phyloP scores from a whole-genome alignment of 1,140 invertebrate species.

The Catajapyx aquilonaris region DNA sequence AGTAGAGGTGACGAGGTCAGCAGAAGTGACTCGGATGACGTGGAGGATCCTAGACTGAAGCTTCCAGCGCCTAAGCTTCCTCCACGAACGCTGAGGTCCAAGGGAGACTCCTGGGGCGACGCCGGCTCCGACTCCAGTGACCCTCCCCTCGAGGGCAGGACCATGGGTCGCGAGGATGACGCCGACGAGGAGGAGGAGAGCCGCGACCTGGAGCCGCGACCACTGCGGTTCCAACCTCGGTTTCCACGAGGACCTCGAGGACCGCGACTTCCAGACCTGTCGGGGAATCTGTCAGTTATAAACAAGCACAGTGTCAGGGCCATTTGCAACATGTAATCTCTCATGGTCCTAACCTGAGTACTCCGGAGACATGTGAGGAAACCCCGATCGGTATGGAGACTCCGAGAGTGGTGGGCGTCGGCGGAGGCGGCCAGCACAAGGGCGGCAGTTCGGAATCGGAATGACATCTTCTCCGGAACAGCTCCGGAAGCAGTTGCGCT shows the following conservation, averaged over 20 bases:
- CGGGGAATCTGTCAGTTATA: conserved; percentile 10
- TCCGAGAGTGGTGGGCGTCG: conserved; percentile 11
- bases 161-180: conserved; percentile 18
- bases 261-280: conserved; percentile 10
- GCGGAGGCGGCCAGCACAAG: conserved; percentile 21
- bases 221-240: conserved; percentile 1
- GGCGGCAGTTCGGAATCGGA: conserved; percentile 44
- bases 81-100: conserved; percentile 60
- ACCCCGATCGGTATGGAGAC: too few species aligned
- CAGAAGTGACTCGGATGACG: conserved; percentile 8
- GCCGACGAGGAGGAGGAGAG: conserved; percentile 14
- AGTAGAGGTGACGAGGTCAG: conserved; percentile 13
- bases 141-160: conserved; percentile 16
- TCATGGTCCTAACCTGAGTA: too few species aligned
- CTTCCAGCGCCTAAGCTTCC: conserved; percentile 9
- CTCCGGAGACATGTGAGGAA: too few species aligned
- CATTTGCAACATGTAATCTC: too few species aligned
- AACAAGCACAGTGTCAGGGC: too few species aligned
- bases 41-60: too few species aligned
- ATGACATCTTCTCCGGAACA: conserved; percentile 40
- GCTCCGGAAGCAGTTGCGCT: conserved; percentile 46
- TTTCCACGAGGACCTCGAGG: conserved; percentile 9
- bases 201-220: background rate
- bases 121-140: conserved; percentile 22
- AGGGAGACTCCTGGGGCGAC: conserved; percentile 53